Evolutionary conservation across 2,797 vertebrate genomes (phyloP).

Genomic region (Phyllotis vaccarum): DNA sequence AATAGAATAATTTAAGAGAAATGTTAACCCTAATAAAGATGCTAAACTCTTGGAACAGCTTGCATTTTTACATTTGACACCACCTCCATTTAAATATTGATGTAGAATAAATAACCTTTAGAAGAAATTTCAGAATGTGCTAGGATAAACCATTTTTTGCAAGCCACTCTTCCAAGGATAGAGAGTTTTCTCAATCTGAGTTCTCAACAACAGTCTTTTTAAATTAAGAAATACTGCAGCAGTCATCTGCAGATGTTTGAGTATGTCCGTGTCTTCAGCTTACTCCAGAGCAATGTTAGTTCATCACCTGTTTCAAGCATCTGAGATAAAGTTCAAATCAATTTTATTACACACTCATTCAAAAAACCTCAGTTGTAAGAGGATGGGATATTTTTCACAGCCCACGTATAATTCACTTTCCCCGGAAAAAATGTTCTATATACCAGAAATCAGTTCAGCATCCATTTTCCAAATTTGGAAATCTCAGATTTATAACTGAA

Average conservation of each 20-base stretch:
- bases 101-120: slow-evolving; percentile 71
- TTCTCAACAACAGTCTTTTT: slow-evolving; percentile 30
- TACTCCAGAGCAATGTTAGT: slow-evolving; percentile 41
- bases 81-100: slow-evolving; percentile 76
- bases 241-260: background rate
- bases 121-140: slow-evolving; percentile 65
- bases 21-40: slow-evolving; percentile 74
- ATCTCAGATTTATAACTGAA: background rate
- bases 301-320: slow-evolving; percentile 13
- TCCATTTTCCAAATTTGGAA: slow-evolving; percentile 29
- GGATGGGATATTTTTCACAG: slow-evolving; percentile 30
- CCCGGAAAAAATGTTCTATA: background rate
- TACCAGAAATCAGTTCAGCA: slow-evolving; percentile 48
- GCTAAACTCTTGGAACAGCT: slow-evolving; percentile 61
- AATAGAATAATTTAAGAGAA: slow-evolving; percentile 80
- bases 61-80: slow-evolving; percentile 74
- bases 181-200: slow-evolving; percentile 34
- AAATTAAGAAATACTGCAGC: background rate
- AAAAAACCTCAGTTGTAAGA: background rate
- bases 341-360: slow-evolving; percentile 65
- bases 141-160: slow-evolving; percentile 60
- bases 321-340: slow-evolving; percentile 63
- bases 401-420: background rate
- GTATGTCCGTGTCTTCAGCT: slow-evolving; percentile 30
- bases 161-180: slow-evolving; percentile 7